phyloP scores from a whole-genome alignment of 2,888 invertebrate genomes.

The Tigriopus californicus region DNA sequence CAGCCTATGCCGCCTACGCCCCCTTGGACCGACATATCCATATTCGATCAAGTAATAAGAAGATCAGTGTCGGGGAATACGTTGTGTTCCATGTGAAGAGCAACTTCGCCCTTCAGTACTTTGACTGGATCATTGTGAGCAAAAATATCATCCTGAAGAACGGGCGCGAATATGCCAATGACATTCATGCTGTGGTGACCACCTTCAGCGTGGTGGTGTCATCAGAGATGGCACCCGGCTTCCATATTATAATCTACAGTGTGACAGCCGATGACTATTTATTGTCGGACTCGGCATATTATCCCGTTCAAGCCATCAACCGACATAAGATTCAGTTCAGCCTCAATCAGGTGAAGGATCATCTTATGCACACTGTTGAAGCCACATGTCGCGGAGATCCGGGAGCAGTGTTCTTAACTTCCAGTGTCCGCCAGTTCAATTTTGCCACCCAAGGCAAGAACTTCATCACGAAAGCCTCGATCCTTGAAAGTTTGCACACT shows the following conservation, averaged over 20 bases:
- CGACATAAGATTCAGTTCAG: conserved; percentile 21
- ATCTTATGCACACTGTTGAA: conserved; percentile 34
- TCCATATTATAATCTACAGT: conserved; percentile 33
- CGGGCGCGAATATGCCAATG: conserved; percentile 9
- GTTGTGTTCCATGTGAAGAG: conserved; percentile 35
- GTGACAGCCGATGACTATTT: conserved; percentile 22
- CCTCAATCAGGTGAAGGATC: conserved; percentile 36
- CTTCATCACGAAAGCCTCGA: conserved; percentile 26
- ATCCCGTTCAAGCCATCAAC: conserved; percentile 16
- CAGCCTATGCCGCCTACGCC: conserved; percentile 11
- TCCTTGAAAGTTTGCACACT: conserved; percentile 23
- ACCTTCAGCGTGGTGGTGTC: conserved; percentile 35
- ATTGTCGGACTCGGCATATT: conserved; percentile 17
- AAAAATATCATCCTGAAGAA: conserved; percentile 13
- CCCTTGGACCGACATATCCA: conserved; percentile 9
- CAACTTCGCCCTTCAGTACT: conserved; percentile 25
- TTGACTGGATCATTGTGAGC: conserved; percentile 16
- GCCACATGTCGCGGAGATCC: conserved; percentile 31
- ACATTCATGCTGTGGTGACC: conserved; percentile 16
- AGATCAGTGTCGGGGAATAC: conserved; percentile 32
- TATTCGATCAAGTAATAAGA: conserved; percentile 27
- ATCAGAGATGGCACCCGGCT: conserved; percentile 36
- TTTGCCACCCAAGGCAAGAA: conserved; percentile 22
- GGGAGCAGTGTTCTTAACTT: conserved; percentile 33
- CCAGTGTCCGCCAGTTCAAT: conserved; percentile 25